Evolutionary conservation across 2,888 invertebrate species (phyloP), one percentile per base, ranked within the genome.

Genomic region (Coleophora flavipennella): DNA sequence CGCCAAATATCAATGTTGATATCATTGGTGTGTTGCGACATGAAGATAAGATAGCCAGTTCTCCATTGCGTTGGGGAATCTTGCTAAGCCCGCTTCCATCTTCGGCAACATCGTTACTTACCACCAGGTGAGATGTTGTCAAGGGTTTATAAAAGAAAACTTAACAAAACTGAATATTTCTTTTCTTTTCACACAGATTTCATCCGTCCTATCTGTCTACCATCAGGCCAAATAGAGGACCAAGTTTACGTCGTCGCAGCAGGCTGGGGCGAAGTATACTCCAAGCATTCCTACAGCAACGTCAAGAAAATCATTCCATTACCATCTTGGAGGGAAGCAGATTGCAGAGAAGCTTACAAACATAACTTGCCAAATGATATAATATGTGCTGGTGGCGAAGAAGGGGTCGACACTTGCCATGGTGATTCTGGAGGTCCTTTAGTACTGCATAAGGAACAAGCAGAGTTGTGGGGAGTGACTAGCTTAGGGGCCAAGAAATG

Each of bases 361-460:
- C 13, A 36, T 0, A 36, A 42, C 2, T 34, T 75, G 0, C 67
- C 72, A 0, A 38, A 57, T 1, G 49, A 57, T 11, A 44, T 55
- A 0, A 62, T 76, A 7, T 76, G 76, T 25, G 76, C 77, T 1
- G 76, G 76, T 0, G 76, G 75, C 0, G 46, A 59, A 38, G 45
- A 49, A 1, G 61, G 56, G 0, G 41, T 67, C 0, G 76, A 76
- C 13, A 68, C 70, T 0, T 76, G 76, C 44, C 53, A 59, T 2
- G 76, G 76, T 0, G 77, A 76, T 40, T 74, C 75, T 0, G 76
- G 76, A 0, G 75, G 76, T 0, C 77, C 76, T 2, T 38, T 76
- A 0, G 55, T 62, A 2, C 59, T 59, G 49, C 32, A 53, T 8
- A 54, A 50, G 10, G 45, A 51, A 0, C 53, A 39, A 2, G 52